These are phyloP conservation scores for Drosophila tsacasi DNA, from an alignment of 1,140 invertebrate genomes.

Conservation along the genomic window DNA sequence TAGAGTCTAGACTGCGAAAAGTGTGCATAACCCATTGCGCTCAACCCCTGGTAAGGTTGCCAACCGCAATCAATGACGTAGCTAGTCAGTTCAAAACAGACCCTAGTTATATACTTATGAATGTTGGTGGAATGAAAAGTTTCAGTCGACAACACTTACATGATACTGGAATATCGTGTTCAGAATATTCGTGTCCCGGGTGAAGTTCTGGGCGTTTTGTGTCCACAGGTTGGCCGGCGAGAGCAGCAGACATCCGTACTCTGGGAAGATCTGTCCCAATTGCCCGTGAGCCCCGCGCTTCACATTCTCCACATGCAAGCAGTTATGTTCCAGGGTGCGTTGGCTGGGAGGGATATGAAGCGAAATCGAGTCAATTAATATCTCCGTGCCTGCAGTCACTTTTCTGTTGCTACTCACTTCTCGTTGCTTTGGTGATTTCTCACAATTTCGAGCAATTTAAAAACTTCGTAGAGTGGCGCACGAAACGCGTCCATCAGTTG, in stretches of 20 bases:
- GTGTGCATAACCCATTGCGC: constrained; percentile 22
- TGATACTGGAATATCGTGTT: constrained; percentile 93
- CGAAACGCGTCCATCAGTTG: constrained; percentile 94
- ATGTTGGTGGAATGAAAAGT: neutral
- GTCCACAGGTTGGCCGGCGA: constrained; percentile 98
- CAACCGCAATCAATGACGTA: constrained; percentile 2
- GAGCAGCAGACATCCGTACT: constrained; percentile 96
- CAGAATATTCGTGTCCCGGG: constrained; percentile 91
- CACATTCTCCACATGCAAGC: constrained; percentile 94
- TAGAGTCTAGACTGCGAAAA: constrained; percentile 18
- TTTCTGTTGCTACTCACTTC: constrained; percentile 86
- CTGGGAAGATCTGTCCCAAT: constrained; percentile 90
- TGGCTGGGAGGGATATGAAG: constrained; percentile 86
- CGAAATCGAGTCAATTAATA: constrained; percentile 55
- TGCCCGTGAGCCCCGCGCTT: constrained; percentile 86
- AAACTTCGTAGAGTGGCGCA: constrained; percentile 94
- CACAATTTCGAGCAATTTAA: constrained; percentile 93
- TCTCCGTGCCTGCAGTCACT: neutral
- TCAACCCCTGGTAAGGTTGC: neutral
- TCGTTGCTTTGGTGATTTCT: constrained; percentile 92
- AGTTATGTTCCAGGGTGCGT: constrained; percentile 91
- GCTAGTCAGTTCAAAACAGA: neutral
- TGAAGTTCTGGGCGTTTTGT: constrained; percentile 91
- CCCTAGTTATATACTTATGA: neutral
- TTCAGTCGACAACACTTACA: constrained; percentile 86